phyloP scores from a whole-genome alignment of 2,797 vertebrate genomes.

The Sebastes ruberrimus region DNA sequence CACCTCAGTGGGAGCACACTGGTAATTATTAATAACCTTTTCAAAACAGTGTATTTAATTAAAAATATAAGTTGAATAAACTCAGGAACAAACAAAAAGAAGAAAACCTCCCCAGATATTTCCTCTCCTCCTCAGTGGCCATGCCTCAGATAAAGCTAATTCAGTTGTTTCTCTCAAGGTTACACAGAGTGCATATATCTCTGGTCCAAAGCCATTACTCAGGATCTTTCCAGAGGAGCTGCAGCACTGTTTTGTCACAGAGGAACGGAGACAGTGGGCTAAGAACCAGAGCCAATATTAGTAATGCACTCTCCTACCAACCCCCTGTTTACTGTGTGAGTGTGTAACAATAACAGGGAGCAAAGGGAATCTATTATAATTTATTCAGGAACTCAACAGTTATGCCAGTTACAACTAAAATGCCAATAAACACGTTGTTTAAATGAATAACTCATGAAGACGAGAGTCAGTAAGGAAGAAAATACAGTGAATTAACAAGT shows the following conservation, averaged over 20 bases:
- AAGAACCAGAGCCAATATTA: slow-evolving; percentile 43
- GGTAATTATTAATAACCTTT: slow-evolving; percentile 22
- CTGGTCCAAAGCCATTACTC: slow-evolving; percentile 38
- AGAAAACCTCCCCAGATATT: background rate
- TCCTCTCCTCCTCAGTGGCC: background rate
- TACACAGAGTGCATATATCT: slow-evolving; percentile 19
- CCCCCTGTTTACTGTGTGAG: background rate
- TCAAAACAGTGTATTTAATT: slow-evolving; percentile 1
- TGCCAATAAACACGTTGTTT: background rate
- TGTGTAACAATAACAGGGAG: background rate
- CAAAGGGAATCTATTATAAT: slow-evolving; percentile 7
- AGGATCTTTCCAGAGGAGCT: slow-evolving; percentile 13
- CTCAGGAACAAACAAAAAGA: background rate
- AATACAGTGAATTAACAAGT: background rate
- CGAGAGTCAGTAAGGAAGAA: background rate
- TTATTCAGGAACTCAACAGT: background rate
- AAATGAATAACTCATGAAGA: background rate
- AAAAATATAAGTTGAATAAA: background rate
- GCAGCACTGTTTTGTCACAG: slow-evolving; percentile 24
- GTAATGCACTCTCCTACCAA: slow-evolving; percentile 24
- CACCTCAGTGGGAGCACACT: background rate
- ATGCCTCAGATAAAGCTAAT: slow-evolving; percentile 9
- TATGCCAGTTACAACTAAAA: slow-evolving; percentile 4
- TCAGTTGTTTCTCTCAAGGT: slow-evolving; percentile 42
- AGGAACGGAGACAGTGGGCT: slow-evolving; percentile 7